phyloP scores from a whole-genome alignment of 2,113 vertebrate genomes.

The Gopherus flavomarginatus region DNA sequence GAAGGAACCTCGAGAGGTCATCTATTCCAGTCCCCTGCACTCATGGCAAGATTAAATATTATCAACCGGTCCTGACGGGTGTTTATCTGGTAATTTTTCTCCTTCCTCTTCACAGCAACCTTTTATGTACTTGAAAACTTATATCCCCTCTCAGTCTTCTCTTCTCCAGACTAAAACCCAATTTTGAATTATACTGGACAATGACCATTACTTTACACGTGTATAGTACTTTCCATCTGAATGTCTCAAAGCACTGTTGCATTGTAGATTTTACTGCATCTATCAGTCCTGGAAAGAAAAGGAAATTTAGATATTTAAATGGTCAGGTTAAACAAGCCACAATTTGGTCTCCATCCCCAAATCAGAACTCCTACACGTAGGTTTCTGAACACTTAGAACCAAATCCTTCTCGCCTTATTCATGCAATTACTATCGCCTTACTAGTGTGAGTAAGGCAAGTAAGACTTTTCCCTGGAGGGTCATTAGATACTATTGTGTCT shows the following conservation, averaged over 20 bases:
- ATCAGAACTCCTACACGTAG: background rate
- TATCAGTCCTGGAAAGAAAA: background rate
- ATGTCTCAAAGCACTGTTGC: background rate
- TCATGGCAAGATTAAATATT: too few species aligned
- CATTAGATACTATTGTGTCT: background rate
- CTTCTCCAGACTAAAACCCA: too few species aligned
- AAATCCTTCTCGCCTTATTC: background rate
- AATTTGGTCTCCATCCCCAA: background rate
- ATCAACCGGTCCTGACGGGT: too few species aligned
- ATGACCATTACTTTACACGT: background rate
- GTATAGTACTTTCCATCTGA: background rate
- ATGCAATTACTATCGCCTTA: background rate
- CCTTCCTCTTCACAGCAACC: too few species aligned
- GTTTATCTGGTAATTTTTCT: too few species aligned
- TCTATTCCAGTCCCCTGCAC: too few species aligned
- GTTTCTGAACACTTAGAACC: background rate
- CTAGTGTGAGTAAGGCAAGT: background rate
- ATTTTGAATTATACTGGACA: background rate
- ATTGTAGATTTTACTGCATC: background rate
- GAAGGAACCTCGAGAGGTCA: too few species aligned
- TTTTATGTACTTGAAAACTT: too few species aligned
- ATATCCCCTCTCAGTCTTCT: too few species aligned
- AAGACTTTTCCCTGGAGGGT: background rate
- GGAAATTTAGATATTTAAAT: background rate
- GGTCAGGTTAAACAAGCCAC: background rate